Percentiles rank a stretch among this genome's conserved stretches.
These are phyloP conservation scores for Esox lucius DNA, from an alignment of 2,797 vertebrate species.

Conservation along the genomic window DNA sequence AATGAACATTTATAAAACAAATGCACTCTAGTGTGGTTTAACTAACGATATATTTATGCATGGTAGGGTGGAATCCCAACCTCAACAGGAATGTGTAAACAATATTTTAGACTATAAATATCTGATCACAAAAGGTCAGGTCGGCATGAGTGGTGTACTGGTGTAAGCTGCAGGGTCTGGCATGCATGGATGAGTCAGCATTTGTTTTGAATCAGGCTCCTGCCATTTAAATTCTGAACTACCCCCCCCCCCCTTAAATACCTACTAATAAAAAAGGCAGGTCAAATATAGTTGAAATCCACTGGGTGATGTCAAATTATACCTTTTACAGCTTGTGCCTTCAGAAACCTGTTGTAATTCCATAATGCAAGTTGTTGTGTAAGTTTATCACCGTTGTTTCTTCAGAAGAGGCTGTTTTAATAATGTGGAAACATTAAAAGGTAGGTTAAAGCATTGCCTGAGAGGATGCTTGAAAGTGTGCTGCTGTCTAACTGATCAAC, in stretches of 20 bases:
- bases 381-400: not conserved
- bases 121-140: slow-evolving; percentile 23
- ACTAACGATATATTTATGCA: not conserved
- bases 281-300: slow-evolving; percentile 9
- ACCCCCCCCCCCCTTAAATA: too few relatives aligned
- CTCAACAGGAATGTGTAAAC: not conserved
- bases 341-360: not conserved
- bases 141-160: too few relatives aligned
- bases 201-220: too few relatives aligned
- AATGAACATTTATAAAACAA: not conserved
- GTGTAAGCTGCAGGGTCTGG: too few relatives aligned
- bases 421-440: not conserved
- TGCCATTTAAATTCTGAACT: too few relatives aligned
- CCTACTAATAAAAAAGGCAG: slow-evolving; percentile 33
- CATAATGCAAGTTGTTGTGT: not conserved
- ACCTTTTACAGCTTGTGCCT: not conserved
- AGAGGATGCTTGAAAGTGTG: not conserved
- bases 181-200: too few relatives aligned
- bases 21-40: not conserved
- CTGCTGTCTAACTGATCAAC: not conserved
- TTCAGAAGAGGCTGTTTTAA: not conserved
- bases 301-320: slow-evolving; percentile 4
- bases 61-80: slow-evolving; percentile 21
- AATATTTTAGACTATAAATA: slow-evolving; percentile 9
- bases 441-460: not conserved